phyloP scores from a whole-genome alignment of 2,888 invertebrate species.

The Chrysopilus asiliformis region DNA sequence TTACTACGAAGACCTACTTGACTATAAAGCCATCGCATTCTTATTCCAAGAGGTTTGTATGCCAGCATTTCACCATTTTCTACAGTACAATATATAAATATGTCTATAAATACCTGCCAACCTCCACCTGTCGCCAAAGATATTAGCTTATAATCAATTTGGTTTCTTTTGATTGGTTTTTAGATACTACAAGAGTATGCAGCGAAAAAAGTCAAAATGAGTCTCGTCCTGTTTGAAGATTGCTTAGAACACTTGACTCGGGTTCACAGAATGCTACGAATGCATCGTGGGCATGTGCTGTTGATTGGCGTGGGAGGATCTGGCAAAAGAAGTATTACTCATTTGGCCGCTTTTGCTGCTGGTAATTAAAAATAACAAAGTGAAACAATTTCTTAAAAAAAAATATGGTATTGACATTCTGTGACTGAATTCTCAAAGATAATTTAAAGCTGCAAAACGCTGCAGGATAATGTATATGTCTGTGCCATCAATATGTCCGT shows the following conservation, averaged over 20 bases:
- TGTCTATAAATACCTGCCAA: not conserved
- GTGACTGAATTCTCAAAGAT: too few relatives aligned
- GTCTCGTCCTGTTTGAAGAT: constrained; percentile 80
- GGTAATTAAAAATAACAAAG: constrained; percentile 28
- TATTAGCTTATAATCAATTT: not conserved
- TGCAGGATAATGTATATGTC: not conserved
- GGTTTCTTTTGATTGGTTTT: constrained; percentile 7
- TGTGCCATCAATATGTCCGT: too few relatives aligned
- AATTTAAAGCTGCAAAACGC: not conserved
- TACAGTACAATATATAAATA: too few relatives aligned
- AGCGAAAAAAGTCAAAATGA: constrained; percentile 57
- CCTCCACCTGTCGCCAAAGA: too few relatives aligned
- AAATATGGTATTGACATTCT: too few relatives aligned
- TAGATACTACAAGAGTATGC: constrained; percentile 77
- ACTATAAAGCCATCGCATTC: constrained; percentile 78
- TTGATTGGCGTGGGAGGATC: constrained; percentile 82
- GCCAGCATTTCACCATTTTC: too few relatives aligned
- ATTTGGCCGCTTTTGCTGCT: constrained; percentile 71
- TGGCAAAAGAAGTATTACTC: constrained; percentile 72
- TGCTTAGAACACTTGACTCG: constrained; percentile 83
- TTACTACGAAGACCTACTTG: constrained; percentile 77
- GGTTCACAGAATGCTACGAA: constrained; percentile 69
- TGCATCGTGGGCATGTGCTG: constrained; percentile 66
- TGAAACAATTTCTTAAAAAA: too few relatives aligned
- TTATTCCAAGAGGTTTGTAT: constrained; percentile 74